phyloP scores from a whole-genome alignment of 2,797 vertebrate genomes.

The Perodicticus potto region DNA sequence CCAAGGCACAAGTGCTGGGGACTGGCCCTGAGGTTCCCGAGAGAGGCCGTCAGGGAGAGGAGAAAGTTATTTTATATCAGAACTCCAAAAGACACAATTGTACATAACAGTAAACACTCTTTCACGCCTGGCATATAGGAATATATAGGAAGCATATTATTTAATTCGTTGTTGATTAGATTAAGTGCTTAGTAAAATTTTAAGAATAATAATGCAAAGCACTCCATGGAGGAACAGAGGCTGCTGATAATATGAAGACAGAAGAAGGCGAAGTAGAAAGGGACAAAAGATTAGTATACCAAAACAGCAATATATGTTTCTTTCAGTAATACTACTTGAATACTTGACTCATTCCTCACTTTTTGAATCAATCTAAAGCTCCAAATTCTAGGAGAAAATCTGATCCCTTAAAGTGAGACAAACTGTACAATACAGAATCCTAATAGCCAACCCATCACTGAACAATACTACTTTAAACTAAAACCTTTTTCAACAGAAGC shows the following conservation, averaged over 20 bases:
- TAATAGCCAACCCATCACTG: neutral
- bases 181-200: neutral
- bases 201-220: constrained; percentile 20
- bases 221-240: neutral
- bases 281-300: neutral
- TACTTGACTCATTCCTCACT: neutral
- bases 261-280: neutral
- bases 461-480: constrained; percentile 23
- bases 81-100: neutral
- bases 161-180: constrained; percentile 38
- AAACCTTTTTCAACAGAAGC: neutral
- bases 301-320: neutral
- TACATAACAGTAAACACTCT: neutral
- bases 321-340: neutral
- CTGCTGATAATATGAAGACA: neutral
- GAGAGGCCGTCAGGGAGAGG: neutral
- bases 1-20: neutral
- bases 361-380: constrained; percentile 32
- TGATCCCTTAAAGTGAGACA: constrained; percentile 51
- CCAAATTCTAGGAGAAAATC: constrained; percentile 41
- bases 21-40: neutral
- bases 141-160: neutral
- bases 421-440: constrained; percentile 36
- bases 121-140: neutral
- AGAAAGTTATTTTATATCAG: neutral